phyloP scores from a whole-genome alignment of 1,140 invertebrate species.

The Sinella curviseta region DNA sequence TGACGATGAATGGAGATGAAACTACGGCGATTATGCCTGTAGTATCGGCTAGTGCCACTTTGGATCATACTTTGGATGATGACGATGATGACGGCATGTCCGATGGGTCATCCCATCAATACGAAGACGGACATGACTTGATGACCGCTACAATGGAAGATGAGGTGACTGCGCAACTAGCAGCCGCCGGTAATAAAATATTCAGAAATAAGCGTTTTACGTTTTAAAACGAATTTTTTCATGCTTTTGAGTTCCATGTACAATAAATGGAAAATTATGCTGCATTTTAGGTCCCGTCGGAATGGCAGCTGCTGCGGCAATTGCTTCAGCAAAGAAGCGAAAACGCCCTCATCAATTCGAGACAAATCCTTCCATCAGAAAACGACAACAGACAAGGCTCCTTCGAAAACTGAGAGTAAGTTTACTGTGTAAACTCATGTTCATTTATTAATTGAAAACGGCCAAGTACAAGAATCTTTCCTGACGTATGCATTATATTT shows the following conservation, averaged over 20 bases:
- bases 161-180: conserved; percentile 92
- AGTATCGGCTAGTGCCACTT: background rate
- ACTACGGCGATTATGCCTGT: conserved; percentile 40
- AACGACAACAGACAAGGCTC: conserved; percentile 92
- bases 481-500: background rate
- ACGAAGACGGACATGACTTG: conserved; percentile 73
- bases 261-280: conserved; percentile 35
- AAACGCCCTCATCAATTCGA: conserved; percentile 95
- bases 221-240: background rate
- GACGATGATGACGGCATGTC: conserved; percentile 59
- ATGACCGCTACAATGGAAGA: conserved; percentile 80
- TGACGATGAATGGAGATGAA: conserved; percentile 48
- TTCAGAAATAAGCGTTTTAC: too few species aligned
- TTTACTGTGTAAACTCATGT: conserved; percentile 36
- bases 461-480: background rate
- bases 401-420: conserved; percentile 80
- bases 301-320: conserved; percentile 93
- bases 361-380: conserved; percentile 94
- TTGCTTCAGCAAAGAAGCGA: conserved; percentile 91
- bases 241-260: conserved; percentile 2
- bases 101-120: conserved; percentile 67
- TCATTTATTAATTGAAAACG: background rate
- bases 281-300: conserved; percentile 81
- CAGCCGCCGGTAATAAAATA: conserved; percentile 76
- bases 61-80: conserved; percentile 44